Conservation (phyloP, 1,140 invertebrate genomes). For the Platyscapa corneri region DNA sequence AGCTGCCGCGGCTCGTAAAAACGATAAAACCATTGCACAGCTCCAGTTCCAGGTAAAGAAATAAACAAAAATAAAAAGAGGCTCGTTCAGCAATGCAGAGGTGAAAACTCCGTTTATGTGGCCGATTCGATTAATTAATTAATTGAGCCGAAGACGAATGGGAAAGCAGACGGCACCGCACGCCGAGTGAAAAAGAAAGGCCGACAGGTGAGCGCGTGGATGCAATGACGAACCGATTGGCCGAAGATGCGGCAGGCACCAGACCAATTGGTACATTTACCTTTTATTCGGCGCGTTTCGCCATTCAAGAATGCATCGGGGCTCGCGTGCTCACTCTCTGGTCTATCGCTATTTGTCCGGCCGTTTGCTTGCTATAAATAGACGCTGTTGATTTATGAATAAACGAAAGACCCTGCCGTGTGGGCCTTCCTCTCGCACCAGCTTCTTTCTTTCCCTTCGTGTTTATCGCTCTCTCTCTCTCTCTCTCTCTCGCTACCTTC, state of each 20-base stretch:
- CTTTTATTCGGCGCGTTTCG: slow-evolving; percentile 58
- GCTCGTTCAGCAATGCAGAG: too few species aligned
- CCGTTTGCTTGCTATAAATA: slow-evolving; percentile 63
- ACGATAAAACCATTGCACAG: neutral
- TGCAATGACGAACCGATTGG: too few species aligned
- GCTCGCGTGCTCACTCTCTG: neutral
- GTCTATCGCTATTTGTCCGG: slow-evolving; percentile 69
- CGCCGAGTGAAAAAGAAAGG: too few species aligned
- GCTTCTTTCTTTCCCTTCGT: neutral
- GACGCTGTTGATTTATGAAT: slow-evolving; percentile 70
- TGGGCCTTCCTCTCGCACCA: slow-evolving; percentile 30
- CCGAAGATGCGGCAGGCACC: too few species aligned
- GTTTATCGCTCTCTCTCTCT: neutral
- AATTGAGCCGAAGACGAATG: too few species aligned
- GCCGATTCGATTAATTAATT: too few species aligned
- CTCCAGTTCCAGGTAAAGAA: neutral
- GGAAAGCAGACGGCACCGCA: too few species aligned
- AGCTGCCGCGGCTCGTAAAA: too few species aligned
- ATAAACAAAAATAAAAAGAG: too few species aligned
- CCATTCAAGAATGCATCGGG: slow-evolving; percentile 63
- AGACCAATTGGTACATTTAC: slow-evolving; percentile 16
- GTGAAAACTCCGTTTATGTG: too few species aligned
- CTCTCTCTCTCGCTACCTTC: neutral
- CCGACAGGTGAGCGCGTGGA: too few species aligned
- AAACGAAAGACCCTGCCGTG: slow-evolving; percentile 67